A percentile compares a stretch with the other conserved stretches of the same genome.
Evolutionary conservation across 2,888 invertebrate species (phyloP).

Genomic region (Sericinus montela): DNA sequence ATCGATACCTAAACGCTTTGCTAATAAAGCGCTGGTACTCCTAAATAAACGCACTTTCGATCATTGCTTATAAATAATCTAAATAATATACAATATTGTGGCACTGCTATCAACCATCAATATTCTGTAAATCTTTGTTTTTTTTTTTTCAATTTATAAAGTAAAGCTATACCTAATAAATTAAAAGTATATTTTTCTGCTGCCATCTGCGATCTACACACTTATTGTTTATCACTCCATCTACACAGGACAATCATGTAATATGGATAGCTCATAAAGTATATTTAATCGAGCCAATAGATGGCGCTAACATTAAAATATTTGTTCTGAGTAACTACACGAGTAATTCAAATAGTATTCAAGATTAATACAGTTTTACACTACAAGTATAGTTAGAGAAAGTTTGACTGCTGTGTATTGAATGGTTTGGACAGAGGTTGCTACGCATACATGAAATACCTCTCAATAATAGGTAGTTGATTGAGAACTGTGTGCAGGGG

Average conservation of each 20-base stretch:
- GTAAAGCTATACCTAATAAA: background rate
- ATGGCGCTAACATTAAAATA: conserved; percentile 3
- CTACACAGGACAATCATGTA: conserved; percentile 1
- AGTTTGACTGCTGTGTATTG: too few species aligned
- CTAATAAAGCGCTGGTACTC: conserved; percentile 5
- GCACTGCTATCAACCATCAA: conserved; percentile 1
- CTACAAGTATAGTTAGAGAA: too few species aligned
- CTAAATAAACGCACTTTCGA: conserved; percentile 3
- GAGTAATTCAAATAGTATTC: too few species aligned
- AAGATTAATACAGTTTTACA: too few species aligned
- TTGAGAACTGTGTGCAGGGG: background rate
- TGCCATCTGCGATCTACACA: background rate
- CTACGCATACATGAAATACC: conserved; percentile 1
- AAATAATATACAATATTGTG: background rate
- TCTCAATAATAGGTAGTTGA: background rate
- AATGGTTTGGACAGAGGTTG: conserved; percentile 5
- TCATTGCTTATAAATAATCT: background rate
- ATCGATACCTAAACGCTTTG: conserved; percentile 10
- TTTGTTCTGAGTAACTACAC: background rate
- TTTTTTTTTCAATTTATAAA: background rate
- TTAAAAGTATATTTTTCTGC: background rate
- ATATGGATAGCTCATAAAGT: background rate
- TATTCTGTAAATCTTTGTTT: background rate
- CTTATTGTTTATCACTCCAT: conserved; percentile 3
- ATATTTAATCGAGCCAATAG: background rate